Evolutionary conservation across 2,797 vertebrate species (phyloP), one percentile per base, ranked within the genome.

Genomic region (Hoplostethus mediterraneus): DNA sequence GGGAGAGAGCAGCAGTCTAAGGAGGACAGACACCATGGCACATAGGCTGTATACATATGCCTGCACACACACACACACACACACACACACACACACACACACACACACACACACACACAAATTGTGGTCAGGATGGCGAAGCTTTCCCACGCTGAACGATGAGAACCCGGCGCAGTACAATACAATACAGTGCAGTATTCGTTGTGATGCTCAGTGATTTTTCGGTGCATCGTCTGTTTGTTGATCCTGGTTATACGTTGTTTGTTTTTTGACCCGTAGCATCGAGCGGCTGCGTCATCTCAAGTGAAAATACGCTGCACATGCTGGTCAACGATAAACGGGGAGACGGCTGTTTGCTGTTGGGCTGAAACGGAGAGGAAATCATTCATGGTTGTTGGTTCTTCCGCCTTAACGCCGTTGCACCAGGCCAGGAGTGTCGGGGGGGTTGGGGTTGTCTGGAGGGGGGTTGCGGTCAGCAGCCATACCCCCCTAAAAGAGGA

Each of bases 131-230:
- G 63, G n/a, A 25, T 54, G 45, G 47, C 13, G 7, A 54, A 56
- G 3, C 56, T 61, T 80, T 82, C 75, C 68, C 71, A 73, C 60
- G 53, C 21, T 71, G 5, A 21, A 21, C 21, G 21, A 21, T 21
- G 21, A 21, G 21, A 21, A 21, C 21, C 1, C 21, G 21, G 21
- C 21, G 1, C 21, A 21, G 21, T 21, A 21, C 73, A 80, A 79
- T 68, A 55, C 6, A 63, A 63, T 48, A 71, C 40, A 42, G 38
- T 79, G 65, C 77, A 63, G 58, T n/a, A 33, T 63, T 71, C 73
- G 71, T 65, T 73, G 59, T 80, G 72, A 69, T 79, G 68, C 72
- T 74, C 52, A 61, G 67, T 61, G 63, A 12, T 74, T 63, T 80
- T 80, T 81, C 25, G 55, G 14, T 33, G n/a, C 52, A 57, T 6